Evolutionary conservation across 1,140 invertebrate species (phyloP).

Genomic region (Panagrolaimus sp.): DNA sequence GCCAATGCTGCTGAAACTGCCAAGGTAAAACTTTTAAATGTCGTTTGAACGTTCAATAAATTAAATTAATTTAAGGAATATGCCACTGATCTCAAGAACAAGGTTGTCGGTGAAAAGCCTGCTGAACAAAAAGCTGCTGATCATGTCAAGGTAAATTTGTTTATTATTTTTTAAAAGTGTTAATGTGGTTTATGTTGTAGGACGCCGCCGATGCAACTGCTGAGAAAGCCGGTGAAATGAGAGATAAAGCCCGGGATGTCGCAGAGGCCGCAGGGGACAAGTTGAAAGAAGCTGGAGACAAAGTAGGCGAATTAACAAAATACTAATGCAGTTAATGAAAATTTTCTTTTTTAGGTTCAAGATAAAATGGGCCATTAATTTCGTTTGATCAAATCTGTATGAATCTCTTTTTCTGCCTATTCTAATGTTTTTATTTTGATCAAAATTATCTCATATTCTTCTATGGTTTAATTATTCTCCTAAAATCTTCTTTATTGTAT

Average conservation of each 20-base stretch:
- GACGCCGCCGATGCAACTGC: not conserved
- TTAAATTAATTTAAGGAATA: not conserved
- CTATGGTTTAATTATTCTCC: too few species aligned
- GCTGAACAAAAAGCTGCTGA: slow-evolving; percentile 3
- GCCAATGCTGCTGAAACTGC: not conserved
- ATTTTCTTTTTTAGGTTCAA: too few species aligned
- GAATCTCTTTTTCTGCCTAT: too few species aligned
- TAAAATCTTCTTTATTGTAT: too few species aligned
- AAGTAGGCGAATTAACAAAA: not conserved
- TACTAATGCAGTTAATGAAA: too few species aligned
- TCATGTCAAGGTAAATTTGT: not conserved
- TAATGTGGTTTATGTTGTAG: slow-evolving; percentile 2
- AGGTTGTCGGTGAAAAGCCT: not conserved
- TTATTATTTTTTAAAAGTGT: not conserved
- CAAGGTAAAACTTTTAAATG: not conserved
- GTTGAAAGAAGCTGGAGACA: not conserved
- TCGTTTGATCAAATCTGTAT: too few species aligned
- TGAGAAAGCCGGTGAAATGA: not conserved
- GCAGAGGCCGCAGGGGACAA: not conserved
- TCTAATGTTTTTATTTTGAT: too few species aligned
- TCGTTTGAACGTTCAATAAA: not conserved
- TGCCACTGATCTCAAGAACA: not conserved
- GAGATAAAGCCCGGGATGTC: not conserved
- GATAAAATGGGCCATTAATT: too few species aligned
- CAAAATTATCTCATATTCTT: too few species aligned